These are phyloP conservation scores for Barypeithes pellucidus DNA, from an alignment of 2,888 invertebrate species.

Conservation along the genomic window DNA sequence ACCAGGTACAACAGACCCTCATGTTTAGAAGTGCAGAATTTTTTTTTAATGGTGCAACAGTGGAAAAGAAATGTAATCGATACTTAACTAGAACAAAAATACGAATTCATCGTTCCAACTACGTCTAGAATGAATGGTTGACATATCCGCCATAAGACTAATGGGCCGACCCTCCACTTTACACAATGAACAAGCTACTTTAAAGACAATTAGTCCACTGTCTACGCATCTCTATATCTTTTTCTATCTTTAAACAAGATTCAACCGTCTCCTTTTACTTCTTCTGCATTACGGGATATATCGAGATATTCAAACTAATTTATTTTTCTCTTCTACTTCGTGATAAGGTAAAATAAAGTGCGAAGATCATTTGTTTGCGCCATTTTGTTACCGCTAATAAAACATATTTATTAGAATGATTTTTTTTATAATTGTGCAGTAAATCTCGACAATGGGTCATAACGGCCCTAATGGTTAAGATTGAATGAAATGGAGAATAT, in stretches of 20 bases:
- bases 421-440: constrained; percentile 22
- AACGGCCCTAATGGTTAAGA: not conserved
- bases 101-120: constrained; percentile 16
- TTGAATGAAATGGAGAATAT: not conserved
- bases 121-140: constrained; percentile 17
- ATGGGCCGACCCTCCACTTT: constrained; percentile 19
- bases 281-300: not conserved
- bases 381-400: constrained; percentile 1
- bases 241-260: not conserved
- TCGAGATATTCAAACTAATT: constrained; percentile 10
- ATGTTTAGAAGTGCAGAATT: too few relatives aligned
- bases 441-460: constrained; percentile 20
- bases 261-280: not conserved
- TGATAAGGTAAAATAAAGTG: constrained; percentile 25
- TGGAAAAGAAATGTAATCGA: not conserved
- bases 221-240: not conserved
- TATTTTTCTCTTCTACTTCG: constrained; percentile 12
- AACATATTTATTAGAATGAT: constrained; percentile 25
- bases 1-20: too few relatives aligned
- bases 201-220: constrained; percentile 25
- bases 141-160: constrained; percentile 22
- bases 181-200: constrained; percentile 11
- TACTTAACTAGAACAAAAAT: not conserved
- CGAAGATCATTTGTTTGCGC: constrained; percentile 1
- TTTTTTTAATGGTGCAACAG: too few relatives aligned